These are phyloP conservation scores for Diceros bicornis DNA, from an alignment of 2,797 vertebrate species.

Conservation along the genomic window DNA sequence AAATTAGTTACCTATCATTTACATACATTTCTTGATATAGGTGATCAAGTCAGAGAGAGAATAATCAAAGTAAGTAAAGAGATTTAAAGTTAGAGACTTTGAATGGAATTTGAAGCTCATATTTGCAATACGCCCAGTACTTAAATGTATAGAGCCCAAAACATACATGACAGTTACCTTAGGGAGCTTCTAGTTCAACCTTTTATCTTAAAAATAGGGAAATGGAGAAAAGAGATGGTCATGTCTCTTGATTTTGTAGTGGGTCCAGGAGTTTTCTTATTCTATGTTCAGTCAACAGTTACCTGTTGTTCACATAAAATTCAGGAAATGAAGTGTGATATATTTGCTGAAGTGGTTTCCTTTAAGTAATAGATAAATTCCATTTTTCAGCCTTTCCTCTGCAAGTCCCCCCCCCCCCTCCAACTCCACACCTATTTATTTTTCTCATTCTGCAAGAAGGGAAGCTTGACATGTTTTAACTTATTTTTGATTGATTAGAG, in stretches of 20 bases:
- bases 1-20: not conserved
- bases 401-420: rapidly evolving
- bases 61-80: not conserved
- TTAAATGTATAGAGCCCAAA: not conserved
- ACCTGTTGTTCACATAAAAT: not conserved
- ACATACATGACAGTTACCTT: not conserved
- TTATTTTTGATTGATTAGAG: not conserved
- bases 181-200: not conserved
- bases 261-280: not conserved
- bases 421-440: not conserved
- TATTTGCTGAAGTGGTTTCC: not conserved
- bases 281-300: not conserved
- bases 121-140: not conserved
- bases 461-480: not conserved
- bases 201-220: not conserved
- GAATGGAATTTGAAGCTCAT: not conserved
- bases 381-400: not conserved
- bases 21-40: not conserved
- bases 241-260: not conserved
- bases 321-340: not conserved
- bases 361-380: not conserved
- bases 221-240: too few species aligned
- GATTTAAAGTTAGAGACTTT: not conserved
- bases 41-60: not conserved
- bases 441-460: not conserved